A percentile compares a stretch with the other conserved stretches of the same genome.
Evolutionary conservation across 1,140 invertebrate species (phyloP).

Genomic region (Helicorthomorpha holstii): DNA sequence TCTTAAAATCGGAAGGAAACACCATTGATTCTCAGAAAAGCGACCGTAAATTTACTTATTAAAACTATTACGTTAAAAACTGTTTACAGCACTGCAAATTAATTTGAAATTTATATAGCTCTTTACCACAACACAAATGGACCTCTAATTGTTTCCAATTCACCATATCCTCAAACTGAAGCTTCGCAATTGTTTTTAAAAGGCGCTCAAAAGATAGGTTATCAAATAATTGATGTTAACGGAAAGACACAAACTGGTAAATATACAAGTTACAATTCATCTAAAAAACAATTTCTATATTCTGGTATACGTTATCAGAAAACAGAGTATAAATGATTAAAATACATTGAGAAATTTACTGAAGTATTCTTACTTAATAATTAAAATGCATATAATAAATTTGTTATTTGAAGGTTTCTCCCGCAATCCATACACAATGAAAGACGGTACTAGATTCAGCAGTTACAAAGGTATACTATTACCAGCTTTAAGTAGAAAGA

Average conservation of each 20-base stretch:
- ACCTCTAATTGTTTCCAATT: not conserved
- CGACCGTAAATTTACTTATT: not conserved
- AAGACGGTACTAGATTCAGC: too few species aligned
- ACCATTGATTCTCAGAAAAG: not conserved
- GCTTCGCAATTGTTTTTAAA: not conserved
- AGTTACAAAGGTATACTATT: too few species aligned
- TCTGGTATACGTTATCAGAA: too few species aligned
- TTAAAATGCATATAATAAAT: too few species aligned
- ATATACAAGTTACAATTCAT: too few species aligned
- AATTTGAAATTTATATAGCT: not conserved
- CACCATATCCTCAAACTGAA: not conserved
- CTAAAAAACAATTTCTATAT: too few species aligned
- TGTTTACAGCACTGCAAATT: not conserved
- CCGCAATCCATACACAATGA: too few species aligned
- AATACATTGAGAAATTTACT: too few species aligned
- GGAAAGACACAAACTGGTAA: not conserved
- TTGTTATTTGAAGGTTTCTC: too few species aligned
- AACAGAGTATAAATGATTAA: too few species aligned
- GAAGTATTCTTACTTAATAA: too few species aligned
- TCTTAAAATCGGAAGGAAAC: conserved; percentile 57
- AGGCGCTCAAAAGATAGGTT: not conserved
- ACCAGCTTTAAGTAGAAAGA: too few species aligned
- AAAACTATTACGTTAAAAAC: not conserved
- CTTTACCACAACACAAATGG: not conserved
- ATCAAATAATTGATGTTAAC: not conserved